Conservation (phyloP, 2,888 invertebrate species). For the Lasius fuliginosus region DNA sequence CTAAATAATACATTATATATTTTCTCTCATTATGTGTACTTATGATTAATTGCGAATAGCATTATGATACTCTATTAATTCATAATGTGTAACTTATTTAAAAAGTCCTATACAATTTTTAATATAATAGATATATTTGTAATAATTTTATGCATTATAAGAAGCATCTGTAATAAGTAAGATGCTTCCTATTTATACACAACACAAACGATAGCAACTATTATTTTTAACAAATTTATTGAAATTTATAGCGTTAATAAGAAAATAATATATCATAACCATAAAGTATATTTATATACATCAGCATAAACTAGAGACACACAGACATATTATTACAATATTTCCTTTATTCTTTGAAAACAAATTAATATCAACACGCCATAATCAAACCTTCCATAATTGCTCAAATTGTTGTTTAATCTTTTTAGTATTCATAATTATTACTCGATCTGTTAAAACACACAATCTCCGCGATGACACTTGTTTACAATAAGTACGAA, state of each 20-base stretch:
- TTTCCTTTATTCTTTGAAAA: too few relatives aligned
- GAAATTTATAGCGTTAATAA: background rate
- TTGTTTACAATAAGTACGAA: too few relatives aligned
- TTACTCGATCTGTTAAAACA: too few relatives aligned
- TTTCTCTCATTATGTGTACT: background rate
- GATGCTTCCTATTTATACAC: background rate
- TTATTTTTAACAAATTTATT: constrained; percentile 6
- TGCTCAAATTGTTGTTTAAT: background rate
- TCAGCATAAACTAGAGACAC: too few relatives aligned
- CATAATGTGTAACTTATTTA: background rate
- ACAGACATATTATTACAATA: too few relatives aligned
- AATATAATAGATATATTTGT: background rate
- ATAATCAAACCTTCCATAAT: background rate
- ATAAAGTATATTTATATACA: background rate
- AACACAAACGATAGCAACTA: background rate
- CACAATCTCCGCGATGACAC: too few relatives aligned
- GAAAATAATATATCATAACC: background rate
- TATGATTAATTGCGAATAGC: background rate
- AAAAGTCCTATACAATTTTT: background rate
- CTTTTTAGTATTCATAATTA: background rate
- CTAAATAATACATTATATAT: background rate
- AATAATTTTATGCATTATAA: background rate
- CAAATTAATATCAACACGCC: too few relatives aligned
- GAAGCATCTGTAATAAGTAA: background rate
- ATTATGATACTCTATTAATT: background rate